Evolutionary conservation across 2,888 invertebrate species (phyloP), one percentile per base, ranked within the genome.

Genomic region (Eilema depressum): DNA sequence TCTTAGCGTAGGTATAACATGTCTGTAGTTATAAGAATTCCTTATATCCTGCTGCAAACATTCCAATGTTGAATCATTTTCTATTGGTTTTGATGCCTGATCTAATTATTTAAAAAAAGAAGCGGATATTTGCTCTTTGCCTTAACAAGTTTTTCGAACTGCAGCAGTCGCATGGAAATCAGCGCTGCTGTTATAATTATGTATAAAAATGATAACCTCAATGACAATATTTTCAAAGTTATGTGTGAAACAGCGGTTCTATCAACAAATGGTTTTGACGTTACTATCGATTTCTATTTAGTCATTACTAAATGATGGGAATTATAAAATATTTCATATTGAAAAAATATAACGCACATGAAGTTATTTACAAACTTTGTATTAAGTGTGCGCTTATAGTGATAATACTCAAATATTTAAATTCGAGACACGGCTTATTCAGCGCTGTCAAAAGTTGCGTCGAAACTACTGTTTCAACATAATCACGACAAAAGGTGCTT

Each of bases 401-500:
- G 62, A 59, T n/a, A 53, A 10, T 28, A 26, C 26, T 59, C 26
- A 8, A 59, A 20, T 59, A 26, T 25, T 67, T 57, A 68, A 75
- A 68, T 61, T 70, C 64, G 57, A 74, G 66, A 71, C 66, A 67
- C 71, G 73, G 71, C 69, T 70, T 69, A 41, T 71, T 57, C 53
- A 61, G 47, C 23, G 70, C 73, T 75, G 63, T 37, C 11, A 66
- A 61, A 74, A 71, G 62, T 75, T 37, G 56, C 53, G 64, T 66
- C 28, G 28, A 65, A 69, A 70, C 57, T 74, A 81, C 59, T 69
- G 53, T 67, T 72, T 77, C 62, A 70, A 71, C 59, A 41, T 28
- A 70, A 75, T 66, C 63, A 79, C 78, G 69, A 75, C 71, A 74
- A 78, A 79, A 77, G 85, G 83, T 84, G 85, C 84, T 84, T 75